Conservation (phyloP, 2,113 vertebrate genomes). For the Pseudonaja textilis region DNA sequence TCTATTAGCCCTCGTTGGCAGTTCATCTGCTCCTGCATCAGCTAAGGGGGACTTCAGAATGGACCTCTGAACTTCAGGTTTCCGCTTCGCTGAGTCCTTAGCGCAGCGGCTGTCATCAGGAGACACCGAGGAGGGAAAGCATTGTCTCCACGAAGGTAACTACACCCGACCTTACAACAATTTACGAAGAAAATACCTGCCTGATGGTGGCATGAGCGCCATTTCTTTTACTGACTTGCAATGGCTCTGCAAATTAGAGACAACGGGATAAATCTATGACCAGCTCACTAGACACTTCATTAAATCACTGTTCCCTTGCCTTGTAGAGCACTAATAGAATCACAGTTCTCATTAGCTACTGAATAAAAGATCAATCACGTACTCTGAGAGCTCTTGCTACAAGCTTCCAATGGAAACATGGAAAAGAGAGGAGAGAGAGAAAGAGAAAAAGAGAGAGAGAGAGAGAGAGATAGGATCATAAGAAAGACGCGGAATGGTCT, state of each 20-base stretch:
- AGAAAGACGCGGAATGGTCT: slow-evolving; percentile 82
- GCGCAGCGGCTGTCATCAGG: slow-evolving; percentile 79
- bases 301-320: slow-evolving; percentile 90
- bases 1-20: slow-evolving; percentile 96
- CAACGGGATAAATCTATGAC: slow-evolving; percentile 85
- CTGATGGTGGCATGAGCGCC: slow-evolving; percentile 73
- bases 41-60: slow-evolving; percentile 75
- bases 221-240: slow-evolving; percentile 63
- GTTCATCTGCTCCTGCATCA: slow-evolving; percentile 87
- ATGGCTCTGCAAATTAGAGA: slow-evolving; percentile 76
- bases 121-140: slow-evolving; percentile 69
- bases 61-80: slow-evolving; percentile 83
- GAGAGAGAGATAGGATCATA: slow-evolving; percentile 71
- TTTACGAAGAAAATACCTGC: slow-evolving; percentile 82
- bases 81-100: slow-evolving; percentile 76
- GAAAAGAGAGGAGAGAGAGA: neutral
- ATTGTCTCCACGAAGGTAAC: slow-evolving; percentile 72
- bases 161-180: slow-evolving; percentile 87
- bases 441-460: slow-evolving; percentile 17
- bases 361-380: slow-evolving; percentile 92
- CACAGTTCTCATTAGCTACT: slow-evolving; percentile 93
- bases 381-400: slow-evolving; percentile 81
- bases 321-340: slow-evolving; percentile 90
- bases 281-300: slow-evolving; percentile 94
- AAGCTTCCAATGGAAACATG: slow-evolving; percentile 77